Evolutionary conservation across 2,888 invertebrate genomes (phyloP).

Genomic region (Erebia epiphron): DNA sequence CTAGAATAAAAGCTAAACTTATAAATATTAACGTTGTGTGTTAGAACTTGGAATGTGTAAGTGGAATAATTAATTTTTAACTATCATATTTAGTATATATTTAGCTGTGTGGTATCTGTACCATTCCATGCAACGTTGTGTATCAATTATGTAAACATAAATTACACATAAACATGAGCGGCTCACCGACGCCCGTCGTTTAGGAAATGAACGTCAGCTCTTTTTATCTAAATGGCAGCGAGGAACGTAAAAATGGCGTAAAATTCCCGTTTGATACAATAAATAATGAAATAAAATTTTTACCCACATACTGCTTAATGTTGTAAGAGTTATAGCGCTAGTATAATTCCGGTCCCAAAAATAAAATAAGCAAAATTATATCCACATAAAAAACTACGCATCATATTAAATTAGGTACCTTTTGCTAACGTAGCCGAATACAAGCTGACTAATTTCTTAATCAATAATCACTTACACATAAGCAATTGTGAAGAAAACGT

Average conservation of each 20-base stretch:
- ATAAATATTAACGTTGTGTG: too few species aligned
- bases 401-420: too few species aligned
- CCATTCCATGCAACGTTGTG: constrained; percentile 11
- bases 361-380: constrained; percentile 7
- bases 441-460: too few species aligned
- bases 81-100: too few species aligned
- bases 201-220: constrained; percentile 68
- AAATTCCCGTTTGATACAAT: constrained; percentile 65
- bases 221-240: constrained; percentile 73
- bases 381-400: not conserved
- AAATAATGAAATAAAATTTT: constrained; percentile 69
- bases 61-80: too few species aligned
- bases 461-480: too few species aligned
- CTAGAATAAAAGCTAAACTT: too few species aligned
- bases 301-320: constrained; percentile 47
- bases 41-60: too few species aligned
- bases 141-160: constrained; percentile 43
- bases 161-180: constrained; percentile 44
- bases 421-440: too few species aligned
- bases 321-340: constrained; percentile 40
- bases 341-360: constrained; percentile 30
- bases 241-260: constrained; percentile 72
- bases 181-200: constrained; percentile 52
- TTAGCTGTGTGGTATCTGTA: too few species aligned
- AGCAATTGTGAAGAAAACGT: too few species aligned